Conservation (phyloP, 2,113 vertebrate genomes). For the Sminthopsis crassicaudata region DNA sequence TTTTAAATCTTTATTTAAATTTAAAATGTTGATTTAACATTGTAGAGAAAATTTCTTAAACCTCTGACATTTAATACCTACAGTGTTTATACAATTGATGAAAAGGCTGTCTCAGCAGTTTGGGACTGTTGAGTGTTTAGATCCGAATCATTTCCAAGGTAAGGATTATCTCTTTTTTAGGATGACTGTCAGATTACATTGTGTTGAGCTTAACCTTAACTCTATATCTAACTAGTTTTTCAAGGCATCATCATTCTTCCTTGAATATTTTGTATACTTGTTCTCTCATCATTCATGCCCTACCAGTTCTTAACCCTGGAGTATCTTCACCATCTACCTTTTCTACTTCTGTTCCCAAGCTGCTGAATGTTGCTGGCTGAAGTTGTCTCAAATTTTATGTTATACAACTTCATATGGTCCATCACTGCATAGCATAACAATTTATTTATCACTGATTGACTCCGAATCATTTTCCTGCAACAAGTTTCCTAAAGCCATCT, state of each 20-base stretch:
- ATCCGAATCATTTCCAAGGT: conserved; percentile 72
- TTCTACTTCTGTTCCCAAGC: background rate
- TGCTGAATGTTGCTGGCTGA: background rate
- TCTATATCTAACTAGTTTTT: background rate
- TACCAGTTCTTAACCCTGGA: background rate
- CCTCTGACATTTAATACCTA: background rate
- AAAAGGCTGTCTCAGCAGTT: conserved; percentile 78
- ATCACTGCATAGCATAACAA: background rate
- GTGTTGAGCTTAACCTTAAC: background rate
- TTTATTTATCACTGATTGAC: background rate
- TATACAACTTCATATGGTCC: background rate
- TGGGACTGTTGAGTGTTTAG: conserved; percentile 48
- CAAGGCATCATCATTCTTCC: background rate
- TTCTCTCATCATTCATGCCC: background rate
- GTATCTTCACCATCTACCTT: background rate
- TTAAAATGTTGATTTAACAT: conserved; percentile 68
- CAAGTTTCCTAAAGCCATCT: background rate
- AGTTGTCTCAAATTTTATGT: background rate
- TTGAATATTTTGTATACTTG: background rate
- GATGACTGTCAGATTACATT: background rate
- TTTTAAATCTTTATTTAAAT: conserved; percentile 35
- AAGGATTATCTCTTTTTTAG: background rate
- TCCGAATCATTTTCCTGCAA: background rate
- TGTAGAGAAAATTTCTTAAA: conserved; percentile 60
- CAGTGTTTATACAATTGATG: conserved; percentile 74